Conservation (phyloP, 2,888 invertebrate species). For the Neoscelio sp. region DNA sequence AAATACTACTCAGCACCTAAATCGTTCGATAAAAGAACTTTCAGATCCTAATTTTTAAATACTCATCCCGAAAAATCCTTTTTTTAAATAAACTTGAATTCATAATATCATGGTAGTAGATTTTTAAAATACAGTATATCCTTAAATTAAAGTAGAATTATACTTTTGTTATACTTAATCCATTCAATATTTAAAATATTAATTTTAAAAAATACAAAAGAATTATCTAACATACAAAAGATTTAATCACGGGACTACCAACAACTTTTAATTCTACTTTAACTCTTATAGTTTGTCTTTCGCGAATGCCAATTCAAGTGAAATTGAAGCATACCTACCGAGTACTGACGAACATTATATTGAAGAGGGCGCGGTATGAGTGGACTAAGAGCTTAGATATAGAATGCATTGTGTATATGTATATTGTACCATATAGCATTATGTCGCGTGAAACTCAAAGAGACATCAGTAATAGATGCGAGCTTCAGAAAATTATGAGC, state of each 20-base stretch:
- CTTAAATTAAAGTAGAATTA: no score
- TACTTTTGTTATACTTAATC: no score
- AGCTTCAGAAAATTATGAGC: constrained; percentile 27
- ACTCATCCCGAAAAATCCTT: no score
- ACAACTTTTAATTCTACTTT: not conserved
- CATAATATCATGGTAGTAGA: no score
- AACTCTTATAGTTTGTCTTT: no score
- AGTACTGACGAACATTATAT: constrained; percentile 25
- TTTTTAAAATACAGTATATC: no score
- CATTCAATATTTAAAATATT: no score
- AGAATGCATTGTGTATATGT: constrained; percentile 17
- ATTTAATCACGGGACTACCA: not conserved
- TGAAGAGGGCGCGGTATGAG: constrained; percentile 24
- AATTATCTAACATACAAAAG: not conserved
- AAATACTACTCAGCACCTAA: no score
- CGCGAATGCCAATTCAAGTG: constrained; percentile 10
- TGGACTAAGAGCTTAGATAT: constrained; percentile 33
- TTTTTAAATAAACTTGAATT: no score
- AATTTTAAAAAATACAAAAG: no score
- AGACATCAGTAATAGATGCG: constrained; percentile 30
- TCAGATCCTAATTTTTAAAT: no score
- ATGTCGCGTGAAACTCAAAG: constrained; percentile 34
- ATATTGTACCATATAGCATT: constrained; percentile 5
- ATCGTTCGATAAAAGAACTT: no score
- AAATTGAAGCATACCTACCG: constrained; percentile 9